A percentile compares a stretch with the other conserved stretches of the same genome.
These are phyloP conservation scores for Engraulis encrasicolus DNA, from an alignment of 2,113 vertebrate species.

Conservation along the genomic window DNA sequence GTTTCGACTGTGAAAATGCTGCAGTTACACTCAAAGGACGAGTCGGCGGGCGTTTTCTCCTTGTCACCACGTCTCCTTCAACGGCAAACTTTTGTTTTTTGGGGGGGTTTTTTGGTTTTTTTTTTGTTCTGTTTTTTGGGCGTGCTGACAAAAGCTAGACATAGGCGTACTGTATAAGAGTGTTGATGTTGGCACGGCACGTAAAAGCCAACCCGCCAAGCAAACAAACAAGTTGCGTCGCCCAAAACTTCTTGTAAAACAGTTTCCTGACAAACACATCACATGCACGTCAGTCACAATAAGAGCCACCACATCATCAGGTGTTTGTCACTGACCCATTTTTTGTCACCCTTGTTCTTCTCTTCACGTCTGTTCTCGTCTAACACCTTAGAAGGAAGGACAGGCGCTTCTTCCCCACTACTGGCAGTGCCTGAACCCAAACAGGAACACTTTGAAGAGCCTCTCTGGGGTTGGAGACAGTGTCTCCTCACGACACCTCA, in stretches of 20 bases:
- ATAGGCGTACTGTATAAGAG: slow-evolving; percentile 7
- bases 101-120: neutral
- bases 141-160: slow-evolving; percentile 6
- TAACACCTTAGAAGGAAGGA: neutral
- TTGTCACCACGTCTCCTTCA: slow-evolving; percentile 28
- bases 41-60: neutral
- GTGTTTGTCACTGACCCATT: slow-evolving; percentile 1
- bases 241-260: neutral
- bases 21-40: slow-evolving; percentile 3
- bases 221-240: neutral
- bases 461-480: neutral
- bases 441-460: neutral
- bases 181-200: neutral
- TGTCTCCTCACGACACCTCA: neutral
- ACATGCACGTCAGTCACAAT: neutral
- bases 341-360: neutral
- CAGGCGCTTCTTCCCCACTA: neutral
- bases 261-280: neutral
- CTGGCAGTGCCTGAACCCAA: neutral
- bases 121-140: neutral
- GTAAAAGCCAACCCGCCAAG: too few relatives aligned
- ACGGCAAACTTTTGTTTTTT: neutral
- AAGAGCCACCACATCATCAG: neutral
- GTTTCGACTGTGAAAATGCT: neutral
- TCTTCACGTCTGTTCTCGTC: neutral